phyloP scores from a whole-genome alignment of 2,797 vertebrate species.

The Sebastolobus altivelis region DNA sequence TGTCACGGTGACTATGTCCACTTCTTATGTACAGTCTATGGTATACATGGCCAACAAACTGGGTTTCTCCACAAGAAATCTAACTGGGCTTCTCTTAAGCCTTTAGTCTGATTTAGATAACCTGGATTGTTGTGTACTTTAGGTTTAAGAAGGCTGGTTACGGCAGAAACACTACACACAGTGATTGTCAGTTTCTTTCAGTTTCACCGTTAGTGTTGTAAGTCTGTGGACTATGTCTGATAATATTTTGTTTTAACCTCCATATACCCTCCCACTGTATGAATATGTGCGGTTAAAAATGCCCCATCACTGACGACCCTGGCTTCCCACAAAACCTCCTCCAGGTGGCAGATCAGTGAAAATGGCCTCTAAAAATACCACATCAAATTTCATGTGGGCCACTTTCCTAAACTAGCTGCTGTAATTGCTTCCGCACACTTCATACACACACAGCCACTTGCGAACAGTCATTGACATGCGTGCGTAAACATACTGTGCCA shows the following conservation, averaged over 20 bases:
- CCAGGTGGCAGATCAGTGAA: slow-evolving; percentile 56
- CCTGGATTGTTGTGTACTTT: not conserved
- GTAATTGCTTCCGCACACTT: slow-evolving; percentile 47
- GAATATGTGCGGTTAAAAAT: slow-evolving; percentile 24
- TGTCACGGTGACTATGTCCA: too few relatives aligned
- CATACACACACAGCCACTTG: slow-evolving; percentile 19
- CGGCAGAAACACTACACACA: not conserved
- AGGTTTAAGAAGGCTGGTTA: not conserved
- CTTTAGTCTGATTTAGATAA: not conserved
- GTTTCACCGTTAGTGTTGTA: not conserved
- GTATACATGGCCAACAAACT: not conserved
- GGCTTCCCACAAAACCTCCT: slow-evolving; percentile 30
- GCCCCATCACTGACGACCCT: slow-evolving; percentile 22
- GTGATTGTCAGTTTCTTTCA: not conserved
- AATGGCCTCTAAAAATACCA: slow-evolving; percentile 66
- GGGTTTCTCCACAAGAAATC: not conserved
- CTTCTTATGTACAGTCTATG: too few relatives aligned
- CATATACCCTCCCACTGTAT: not conserved
- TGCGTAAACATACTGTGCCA: slow-evolving; percentile 29
- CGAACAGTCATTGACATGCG: slow-evolving; percentile 2
- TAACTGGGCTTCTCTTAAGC: not conserved
- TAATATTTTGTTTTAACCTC: slow-evolving; percentile 13
- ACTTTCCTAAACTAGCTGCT: slow-evolving; percentile 61
- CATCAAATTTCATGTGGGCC: slow-evolving; percentile 58
- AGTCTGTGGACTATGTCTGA: not conserved